Evolutionary conservation across 2,888 invertebrate species (phyloP).

Genomic region (Acanthosepion esculentum): DNA sequence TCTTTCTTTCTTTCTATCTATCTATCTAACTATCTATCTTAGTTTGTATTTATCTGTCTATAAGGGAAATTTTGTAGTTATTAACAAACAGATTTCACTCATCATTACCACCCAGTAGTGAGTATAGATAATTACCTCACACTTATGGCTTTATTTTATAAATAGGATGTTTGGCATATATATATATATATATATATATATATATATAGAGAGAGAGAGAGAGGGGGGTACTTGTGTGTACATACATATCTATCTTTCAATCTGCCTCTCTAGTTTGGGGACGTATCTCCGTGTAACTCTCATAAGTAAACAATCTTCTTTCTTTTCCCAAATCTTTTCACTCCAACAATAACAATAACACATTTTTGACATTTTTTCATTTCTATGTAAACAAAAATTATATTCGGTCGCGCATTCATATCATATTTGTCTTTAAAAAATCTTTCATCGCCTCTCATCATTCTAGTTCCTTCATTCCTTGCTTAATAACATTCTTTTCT

Average conservation of each 20-base stretch:
- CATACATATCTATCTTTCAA: no score
- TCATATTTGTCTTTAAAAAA: not conserved
- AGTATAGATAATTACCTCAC: no score
- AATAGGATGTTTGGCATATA: no score
- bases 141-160: no score
- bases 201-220: not conserved
- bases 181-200: not conserved
- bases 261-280: no score
- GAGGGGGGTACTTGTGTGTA: no score
- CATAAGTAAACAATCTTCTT: not conserved
- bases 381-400: not conserved
- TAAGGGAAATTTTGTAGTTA: no score
- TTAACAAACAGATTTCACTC: no score
- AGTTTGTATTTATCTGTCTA: no score
- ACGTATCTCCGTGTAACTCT: not conserved
- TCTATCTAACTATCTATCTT: no score
- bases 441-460: not conserved
- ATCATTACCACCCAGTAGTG: no score
- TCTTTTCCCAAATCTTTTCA: not conserved
- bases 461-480: not conserved
- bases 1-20: no score
- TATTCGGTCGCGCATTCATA: not conserved
- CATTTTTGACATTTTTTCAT: conserved; percentile 25
- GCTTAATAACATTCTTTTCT: not conserved
- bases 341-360: not conserved